Evolutionary conservation across 2,797 vertebrate genomes (phyloP).

Genomic region (Arctocebus calabarensis): DNA sequence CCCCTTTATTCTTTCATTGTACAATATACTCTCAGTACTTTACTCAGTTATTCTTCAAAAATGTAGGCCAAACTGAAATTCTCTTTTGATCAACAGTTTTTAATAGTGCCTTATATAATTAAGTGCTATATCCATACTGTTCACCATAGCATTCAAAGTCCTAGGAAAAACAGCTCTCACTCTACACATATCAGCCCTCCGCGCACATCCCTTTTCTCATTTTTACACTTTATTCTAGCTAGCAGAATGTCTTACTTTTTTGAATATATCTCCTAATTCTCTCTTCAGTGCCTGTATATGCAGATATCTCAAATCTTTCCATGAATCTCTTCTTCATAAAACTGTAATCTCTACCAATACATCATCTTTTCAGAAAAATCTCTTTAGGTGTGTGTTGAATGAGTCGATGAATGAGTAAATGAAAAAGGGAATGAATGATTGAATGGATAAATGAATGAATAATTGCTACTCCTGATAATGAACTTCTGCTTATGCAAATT

Average conservation of each 20-base stretch:
- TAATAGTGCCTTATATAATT: neutral
- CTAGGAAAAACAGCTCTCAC: rapidly evolving
- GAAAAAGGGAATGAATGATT: neutral
- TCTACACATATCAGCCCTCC: neutral
- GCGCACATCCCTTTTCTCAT: neutral
- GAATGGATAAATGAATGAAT: neutral
- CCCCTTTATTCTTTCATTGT: neutral
- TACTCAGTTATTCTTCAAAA: neutral
- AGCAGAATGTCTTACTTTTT: neutral
- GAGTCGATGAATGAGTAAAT: neutral
- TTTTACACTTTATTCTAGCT: neutral
- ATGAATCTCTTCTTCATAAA: neutral
- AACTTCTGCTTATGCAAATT: neutral
- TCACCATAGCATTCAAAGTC: neutral
- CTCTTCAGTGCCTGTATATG: neutral
- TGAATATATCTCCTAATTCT: neutral
- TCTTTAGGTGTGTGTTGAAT: neutral
- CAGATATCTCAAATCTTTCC: neutral
- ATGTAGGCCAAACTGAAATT: neutral
- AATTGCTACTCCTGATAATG: neutral
- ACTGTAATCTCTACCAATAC: neutral
- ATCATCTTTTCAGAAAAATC: neutral
- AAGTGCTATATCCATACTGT: too few species aligned
- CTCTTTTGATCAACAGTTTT: neutral
- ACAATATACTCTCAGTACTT: neutral